phyloP scores from a whole-genome alignment of 2,888 invertebrate genomes.

The Tetheella fluctuosa region DNA sequence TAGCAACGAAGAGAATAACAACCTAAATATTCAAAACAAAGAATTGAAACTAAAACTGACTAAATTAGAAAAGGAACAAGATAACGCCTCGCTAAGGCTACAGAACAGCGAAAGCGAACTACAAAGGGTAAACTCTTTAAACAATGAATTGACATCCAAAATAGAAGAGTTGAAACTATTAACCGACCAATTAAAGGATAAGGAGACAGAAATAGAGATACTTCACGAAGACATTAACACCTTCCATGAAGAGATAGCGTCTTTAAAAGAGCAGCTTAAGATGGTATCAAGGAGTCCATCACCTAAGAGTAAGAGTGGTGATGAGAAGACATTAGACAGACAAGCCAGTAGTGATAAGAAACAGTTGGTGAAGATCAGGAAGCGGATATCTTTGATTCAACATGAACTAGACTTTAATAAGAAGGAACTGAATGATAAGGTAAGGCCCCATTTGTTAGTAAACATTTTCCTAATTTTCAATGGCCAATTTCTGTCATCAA shows the following conservation, averaged over 20 bases:
- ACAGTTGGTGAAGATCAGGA: conserved; percentile 82
- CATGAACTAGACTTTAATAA: conserved; percentile 76
- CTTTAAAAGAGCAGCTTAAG: conserved; percentile 74
- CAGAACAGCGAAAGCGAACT: conserved; percentile 71
- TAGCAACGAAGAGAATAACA: conserved; percentile 70
- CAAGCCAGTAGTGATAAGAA: conserved; percentile 84
- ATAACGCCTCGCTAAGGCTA: conserved; percentile 68
- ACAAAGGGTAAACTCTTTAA: conserved; percentile 65
- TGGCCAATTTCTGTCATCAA: too few species aligned
- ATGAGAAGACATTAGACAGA: conserved; percentile 74
- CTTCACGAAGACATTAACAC: conserved; percentile 77
- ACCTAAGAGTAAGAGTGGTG: conserved; percentile 82
- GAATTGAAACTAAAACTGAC: conserved; percentile 68
- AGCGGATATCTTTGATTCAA: conserved; percentile 72
- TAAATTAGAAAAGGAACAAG: conserved; percentile 77
- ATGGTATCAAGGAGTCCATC: conserved; percentile 83
- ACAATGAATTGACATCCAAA: conserved; percentile 67
- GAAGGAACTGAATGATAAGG: conserved; percentile 80
- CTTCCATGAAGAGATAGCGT: conserved; percentile 79
- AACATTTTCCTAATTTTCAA: neutral
- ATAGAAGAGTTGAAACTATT: conserved; percentile 72
- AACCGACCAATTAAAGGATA: conserved; percentile 76
- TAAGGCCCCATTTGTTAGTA: conserved; percentile 29
- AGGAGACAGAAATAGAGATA: conserved; percentile 82
- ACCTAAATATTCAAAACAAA: conserved; percentile 62